Evolutionary conservation across 2,888 invertebrate species (phyloP).

Genomic region (Macrophya alboannulata): DNA sequence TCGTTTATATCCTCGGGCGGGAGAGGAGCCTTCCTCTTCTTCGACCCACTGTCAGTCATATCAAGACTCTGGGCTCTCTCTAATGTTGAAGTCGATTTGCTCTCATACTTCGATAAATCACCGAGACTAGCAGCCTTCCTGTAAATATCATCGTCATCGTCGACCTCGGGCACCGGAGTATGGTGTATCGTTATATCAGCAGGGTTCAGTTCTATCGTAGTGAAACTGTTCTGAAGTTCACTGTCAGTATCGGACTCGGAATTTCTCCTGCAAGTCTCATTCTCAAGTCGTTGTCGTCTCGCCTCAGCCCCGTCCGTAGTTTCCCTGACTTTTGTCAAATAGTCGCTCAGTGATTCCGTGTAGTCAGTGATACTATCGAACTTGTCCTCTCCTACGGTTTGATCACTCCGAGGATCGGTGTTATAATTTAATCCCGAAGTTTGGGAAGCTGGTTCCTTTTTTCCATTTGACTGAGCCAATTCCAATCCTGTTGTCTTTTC

Average conservation of each 20-base stretch:
- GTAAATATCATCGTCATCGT: conserved; percentile 82
- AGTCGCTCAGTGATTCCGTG: conserved; percentile 69
- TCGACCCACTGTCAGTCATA: conserved; percentile 84
- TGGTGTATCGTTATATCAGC: conserved; percentile 90
- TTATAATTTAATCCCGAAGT: neutral
- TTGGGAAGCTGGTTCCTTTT: neutral
- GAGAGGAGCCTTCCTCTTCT: conserved; percentile 86
- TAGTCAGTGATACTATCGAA: conserved; percentile 73
- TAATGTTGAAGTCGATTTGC: conserved; percentile 82
- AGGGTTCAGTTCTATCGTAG: conserved; percentile 88
- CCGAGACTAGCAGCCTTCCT: conserved; percentile 91
- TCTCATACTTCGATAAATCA: conserved; percentile 88
- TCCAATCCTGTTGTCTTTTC: conserved; percentile 60
- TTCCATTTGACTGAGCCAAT: neutral
- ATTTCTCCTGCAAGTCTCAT: conserved; percentile 66
- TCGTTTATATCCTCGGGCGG: conserved; percentile 78
- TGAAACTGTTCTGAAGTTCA: conserved; percentile 79
- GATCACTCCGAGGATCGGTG: neutral
- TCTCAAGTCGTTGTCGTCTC: conserved; percentile 45
- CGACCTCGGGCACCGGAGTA: conserved; percentile 81
- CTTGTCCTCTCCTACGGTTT: conserved; percentile 66
- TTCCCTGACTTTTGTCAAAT: conserved; percentile 68
- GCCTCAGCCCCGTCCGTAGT: conserved; percentile 61
- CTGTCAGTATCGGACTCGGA: conserved; percentile 82
- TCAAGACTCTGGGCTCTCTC: conserved; percentile 92